Conservation (phyloP, 2,113 vertebrate species). For the Calyptommatus sinebrachiatus region DNA sequence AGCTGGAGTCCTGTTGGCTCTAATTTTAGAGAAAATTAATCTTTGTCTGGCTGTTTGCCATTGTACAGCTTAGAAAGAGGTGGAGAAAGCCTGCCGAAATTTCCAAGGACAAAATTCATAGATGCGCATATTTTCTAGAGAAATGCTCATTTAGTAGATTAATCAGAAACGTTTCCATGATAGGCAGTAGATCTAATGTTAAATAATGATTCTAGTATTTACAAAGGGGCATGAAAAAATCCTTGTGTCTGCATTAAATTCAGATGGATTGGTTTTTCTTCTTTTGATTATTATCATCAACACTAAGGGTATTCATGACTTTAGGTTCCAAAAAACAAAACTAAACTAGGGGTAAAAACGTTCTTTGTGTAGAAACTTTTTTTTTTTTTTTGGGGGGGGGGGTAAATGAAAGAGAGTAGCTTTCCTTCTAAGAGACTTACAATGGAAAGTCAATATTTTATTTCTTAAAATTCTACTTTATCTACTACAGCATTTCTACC, state of each 20-base stretch:
- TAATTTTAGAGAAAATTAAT: neutral
- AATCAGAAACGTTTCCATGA: neutral
- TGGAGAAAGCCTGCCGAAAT: neutral
- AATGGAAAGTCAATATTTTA: neutral
- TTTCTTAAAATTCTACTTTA: neutral
- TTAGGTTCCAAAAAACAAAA: neutral
- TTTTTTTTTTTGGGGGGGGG: neutral
- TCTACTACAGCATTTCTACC: neutral
- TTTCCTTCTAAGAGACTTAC: neutral
- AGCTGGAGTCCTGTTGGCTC: neutral
- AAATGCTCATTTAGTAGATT: neutral
- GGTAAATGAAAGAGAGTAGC: neutral
- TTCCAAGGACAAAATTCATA: neutral
- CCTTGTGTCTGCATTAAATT: neutral
- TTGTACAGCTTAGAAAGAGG: neutral
- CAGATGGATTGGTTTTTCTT: neutral
- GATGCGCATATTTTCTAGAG: neutral
- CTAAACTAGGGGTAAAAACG: neutral
- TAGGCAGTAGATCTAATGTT: neutral
- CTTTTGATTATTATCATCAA: neutral
- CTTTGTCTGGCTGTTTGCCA: neutral
- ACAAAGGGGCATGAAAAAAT: neutral
- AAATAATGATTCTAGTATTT: neutral
- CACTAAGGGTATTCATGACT: no score
- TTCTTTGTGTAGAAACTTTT: neutral